Base-by-base conservation (phyloP, 2,888 invertebrate genomes). In the Leucophenga maculata region DNA sequence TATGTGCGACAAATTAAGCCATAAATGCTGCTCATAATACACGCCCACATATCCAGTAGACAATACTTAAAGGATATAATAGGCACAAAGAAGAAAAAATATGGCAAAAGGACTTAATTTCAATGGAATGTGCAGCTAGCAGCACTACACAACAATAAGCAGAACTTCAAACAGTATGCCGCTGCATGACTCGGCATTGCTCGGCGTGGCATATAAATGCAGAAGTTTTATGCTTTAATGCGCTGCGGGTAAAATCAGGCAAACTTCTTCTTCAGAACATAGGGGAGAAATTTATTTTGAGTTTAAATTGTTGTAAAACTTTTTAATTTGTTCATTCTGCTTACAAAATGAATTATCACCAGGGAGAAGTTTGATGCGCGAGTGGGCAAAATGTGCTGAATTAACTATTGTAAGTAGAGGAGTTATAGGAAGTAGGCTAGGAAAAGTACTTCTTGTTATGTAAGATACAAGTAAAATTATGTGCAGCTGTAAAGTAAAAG, bases 271-370 rank as follows among this genome's bases (percentile, higher is more conserved):
- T 9, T 59, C n/a, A n/a, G 32, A n/a, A 18, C 75, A 66, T 70
- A 73, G 62, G 73, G 75, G 72, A 67, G 44, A 69, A 69, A 64
- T 75, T 75, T 75, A 68, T 75, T 65, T 67, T 62, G 65, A 64
- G 26, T 67, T 69, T 65, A 59, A 59, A 65, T 50, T 67, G 48
- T 55, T 69, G 70, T 64, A 71, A 74, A 74, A 74, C 70, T 73
- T 74, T 73, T 67, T 74, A 75, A 79, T 77, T 77, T 72, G 68
- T 65, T 71, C 72, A 70, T 79, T 72, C 76, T 73, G 73, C 65
- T 65, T 64, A 64, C 62, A 72, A 73, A 77, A 67, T 65, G 74
- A 74, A 79, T 75, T 73, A 78, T 76, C 50, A 18, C 65, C 16
- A 48, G 18, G 31, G n/a, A 55, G 57, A 48, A 55, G 46, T 22